These are phyloP conservation scores for Phataginus tetradactyla DNA, from an alignment of 2,797 vertebrate genomes.

Conservation along the genomic window DNA sequence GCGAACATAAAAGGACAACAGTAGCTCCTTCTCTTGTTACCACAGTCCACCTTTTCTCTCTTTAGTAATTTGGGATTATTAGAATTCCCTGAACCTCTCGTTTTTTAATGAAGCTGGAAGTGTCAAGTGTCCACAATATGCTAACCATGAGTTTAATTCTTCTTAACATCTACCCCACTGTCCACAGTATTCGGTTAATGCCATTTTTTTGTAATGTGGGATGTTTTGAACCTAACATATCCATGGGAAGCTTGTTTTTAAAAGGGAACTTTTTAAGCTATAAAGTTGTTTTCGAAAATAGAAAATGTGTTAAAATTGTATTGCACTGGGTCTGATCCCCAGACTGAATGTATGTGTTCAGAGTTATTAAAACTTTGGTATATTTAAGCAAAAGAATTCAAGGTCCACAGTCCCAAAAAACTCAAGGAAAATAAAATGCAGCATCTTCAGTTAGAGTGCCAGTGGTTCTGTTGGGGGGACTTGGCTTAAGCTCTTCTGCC, in stretches of 20 bases:
- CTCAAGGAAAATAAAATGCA: neutral
- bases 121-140: neutral
- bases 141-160: neutral
- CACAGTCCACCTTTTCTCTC: neutral
- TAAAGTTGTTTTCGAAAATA: neutral
- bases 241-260: neutral
- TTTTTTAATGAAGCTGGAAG: neutral
- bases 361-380: neutral
- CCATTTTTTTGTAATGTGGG: too few relatives aligned
- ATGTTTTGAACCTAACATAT: neutral
- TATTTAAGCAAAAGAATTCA: neutral
- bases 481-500: neutral
- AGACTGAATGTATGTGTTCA: neutral
- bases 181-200: neutral
- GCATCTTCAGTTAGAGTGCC: neutral
- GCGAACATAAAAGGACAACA: too few relatives aligned
- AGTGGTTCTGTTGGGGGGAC: neutral
- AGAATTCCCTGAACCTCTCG: fast-evolving
- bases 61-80: neutral
- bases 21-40: fast-evolving
- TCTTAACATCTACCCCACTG: neutral
- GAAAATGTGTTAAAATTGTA: neutral
- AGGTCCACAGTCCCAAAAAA: neutral
- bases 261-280: neutral
- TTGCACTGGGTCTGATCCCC: neutral